phyloP scores from a whole-genome alignment of 1,140 invertebrate species.

The Drosophila tristis region DNA sequence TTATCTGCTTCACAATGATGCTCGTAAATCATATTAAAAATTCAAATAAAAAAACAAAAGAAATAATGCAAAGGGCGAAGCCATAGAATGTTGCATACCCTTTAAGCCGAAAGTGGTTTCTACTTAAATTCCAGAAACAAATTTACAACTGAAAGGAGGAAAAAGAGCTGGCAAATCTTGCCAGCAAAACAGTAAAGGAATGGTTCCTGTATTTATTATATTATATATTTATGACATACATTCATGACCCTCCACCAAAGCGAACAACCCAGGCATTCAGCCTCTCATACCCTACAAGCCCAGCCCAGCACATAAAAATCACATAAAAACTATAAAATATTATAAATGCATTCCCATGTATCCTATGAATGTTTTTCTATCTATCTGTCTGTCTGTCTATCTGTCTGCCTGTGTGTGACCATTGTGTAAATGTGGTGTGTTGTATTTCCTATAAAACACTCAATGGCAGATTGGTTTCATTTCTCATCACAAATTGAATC shows the following conservation, averaged over 20 bases:
- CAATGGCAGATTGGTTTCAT: neutral
- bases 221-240: no score
- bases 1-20: constrained; percentile 35
- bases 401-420: neutral
- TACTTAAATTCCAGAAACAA: no score
- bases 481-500: neutral
- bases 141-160: no score
- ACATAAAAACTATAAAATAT: neutral
- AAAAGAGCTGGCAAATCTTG: no score
- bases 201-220: no score
- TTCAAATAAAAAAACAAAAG: constrained; percentile 1
- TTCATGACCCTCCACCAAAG: no score
- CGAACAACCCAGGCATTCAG: no score
- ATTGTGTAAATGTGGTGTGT: no score
- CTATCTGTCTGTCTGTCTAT: neutral
- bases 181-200: no score
- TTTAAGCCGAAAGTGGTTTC: no score
- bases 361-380: neutral
- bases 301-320: neutral
- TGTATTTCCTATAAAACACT: constrained; percentile 4
- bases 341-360: neutral
- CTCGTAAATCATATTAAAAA: constrained; percentile 41
- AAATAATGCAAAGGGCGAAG: no score
- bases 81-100: no score
- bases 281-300: neutral